These are phyloP conservation scores for Aleiodes sp. DNA, from an alignment of 1,140 invertebrate genomes.

Conservation along the genomic window DNA sequence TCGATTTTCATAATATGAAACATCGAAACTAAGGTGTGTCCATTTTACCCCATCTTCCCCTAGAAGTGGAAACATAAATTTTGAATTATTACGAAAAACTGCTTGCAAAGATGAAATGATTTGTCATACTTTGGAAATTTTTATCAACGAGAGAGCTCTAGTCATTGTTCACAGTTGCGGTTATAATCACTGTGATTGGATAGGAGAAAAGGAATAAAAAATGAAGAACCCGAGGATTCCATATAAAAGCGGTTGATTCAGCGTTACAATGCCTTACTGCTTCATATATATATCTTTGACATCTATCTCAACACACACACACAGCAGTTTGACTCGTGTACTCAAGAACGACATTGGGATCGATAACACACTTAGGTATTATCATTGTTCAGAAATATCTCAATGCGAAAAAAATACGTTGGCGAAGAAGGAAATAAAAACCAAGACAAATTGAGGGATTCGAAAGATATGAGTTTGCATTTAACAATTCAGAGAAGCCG, in stretches of 20 bases:
- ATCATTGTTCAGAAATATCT: neutral
- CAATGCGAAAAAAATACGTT: neutral
- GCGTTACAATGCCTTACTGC: neutral
- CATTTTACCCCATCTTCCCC: too few relatives aligned
- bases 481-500: neutral
- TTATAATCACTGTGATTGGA: neutral
- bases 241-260: neutral
- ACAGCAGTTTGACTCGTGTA: slow-evolving; percentile 12
- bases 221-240: neutral
- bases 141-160: neutral
- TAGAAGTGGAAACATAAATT: too few relatives aligned
- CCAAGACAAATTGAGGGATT: too few relatives aligned
- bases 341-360: neutral
- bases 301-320: slow-evolving; percentile 13
- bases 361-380: slow-evolving; percentile 1
- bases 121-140: too few relatives aligned
- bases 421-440: too few relatives aligned
- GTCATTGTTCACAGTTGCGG: neutral
- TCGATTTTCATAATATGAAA: too few relatives aligned
- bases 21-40: too few relatives aligned
- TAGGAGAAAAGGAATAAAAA: too few relatives aligned
- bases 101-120: too few relatives aligned
- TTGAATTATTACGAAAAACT: too few relatives aligned
- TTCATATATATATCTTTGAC: neutral
- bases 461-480: neutral